Evolutionary conservation across 2,888 invertebrate genomes (phyloP), one percentile per base, ranked within the genome.

Genomic region (Synergus umbraculus): DNA sequence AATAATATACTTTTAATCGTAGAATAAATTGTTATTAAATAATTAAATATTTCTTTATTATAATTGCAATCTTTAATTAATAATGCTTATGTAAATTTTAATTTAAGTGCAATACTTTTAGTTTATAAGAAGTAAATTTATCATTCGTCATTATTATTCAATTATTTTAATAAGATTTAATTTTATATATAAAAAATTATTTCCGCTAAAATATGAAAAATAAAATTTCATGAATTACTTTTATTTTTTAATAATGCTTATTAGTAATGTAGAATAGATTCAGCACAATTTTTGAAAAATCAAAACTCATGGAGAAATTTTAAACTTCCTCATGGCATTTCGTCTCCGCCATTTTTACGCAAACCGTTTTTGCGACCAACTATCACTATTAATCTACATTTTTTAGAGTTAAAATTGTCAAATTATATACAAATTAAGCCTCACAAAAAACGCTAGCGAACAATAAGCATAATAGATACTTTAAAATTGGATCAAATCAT

Each of bases 271-370:
- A 49, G 15, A 49, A 49, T 15, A 49, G 15, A 49, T n/a, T 29
- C 22, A 29, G 7, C 15, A 49, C 5, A 29, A 29, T 29, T 29
- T 49, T 15, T 67, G 4, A 12, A 46, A 44, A 67, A 67, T 37
- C 4, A 22, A 12, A 7, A 37, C 22, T 2, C 12, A 4, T 13
- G 18, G 22, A 69, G 49, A 15, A 29, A 69, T 13, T 22, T 29
- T 7, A 54, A 69, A 69, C 69, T 69, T 69, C 44, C 49, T 29
- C 29, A 46, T 29, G 44, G 29, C n/a, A 18, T 46, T 29, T 46
- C n/a, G 69, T 37, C 29, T 69, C 69, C 69, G 69, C 69, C 69
- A 69, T 69, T 69, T 69, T 69, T 69, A 69, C 69, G 69, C 69
- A 69, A 49, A 13, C 15, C 69, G 29, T 46, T 69, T 37, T 49